Evolutionary conservation across 2,797 vertebrate genomes (phyloP).

Genomic region (Coregonus ussuriensis): DNA sequence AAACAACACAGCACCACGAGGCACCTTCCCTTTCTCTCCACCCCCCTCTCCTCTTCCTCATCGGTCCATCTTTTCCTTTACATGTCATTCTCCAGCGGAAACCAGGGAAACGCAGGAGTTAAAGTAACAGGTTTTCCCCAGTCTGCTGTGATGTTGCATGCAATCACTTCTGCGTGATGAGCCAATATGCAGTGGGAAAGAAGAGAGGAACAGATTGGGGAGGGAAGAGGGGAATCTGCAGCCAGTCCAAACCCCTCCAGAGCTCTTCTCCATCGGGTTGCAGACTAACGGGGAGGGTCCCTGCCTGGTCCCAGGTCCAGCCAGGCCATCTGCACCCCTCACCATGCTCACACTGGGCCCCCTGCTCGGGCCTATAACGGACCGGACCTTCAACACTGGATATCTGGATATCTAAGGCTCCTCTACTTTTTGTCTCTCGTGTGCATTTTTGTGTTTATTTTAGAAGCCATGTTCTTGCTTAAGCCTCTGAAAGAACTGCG

Average conservation of each 20-base stretch:
- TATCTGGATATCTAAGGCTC: conserved; percentile 47
- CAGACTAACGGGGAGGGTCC: conserved; percentile 30
- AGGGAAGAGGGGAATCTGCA: conserved; percentile 37
- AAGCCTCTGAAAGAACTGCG: conserved; percentile 76
- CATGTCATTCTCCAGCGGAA: conserved; percentile 1
- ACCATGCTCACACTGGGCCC: not conserved
- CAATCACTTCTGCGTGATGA: conserved; percentile 63
- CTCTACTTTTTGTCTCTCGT: conserved; percentile 42
- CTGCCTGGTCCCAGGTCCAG: not conserved
- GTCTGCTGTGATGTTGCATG: conserved; percentile 57
- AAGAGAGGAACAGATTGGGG: conserved; percentile 44
- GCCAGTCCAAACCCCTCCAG: conserved; percentile 28
- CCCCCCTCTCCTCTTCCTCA: conserved; percentile 24
- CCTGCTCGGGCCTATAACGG: not conserved
- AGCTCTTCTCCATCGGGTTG: conserved; percentile 63
- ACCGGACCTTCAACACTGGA: conserved; percentile 27
- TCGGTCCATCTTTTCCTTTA: conserved; percentile 29
- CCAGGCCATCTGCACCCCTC: conserved; percentile 16
- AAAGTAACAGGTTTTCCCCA: conserved; percentile 43
- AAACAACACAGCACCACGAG: conserved; percentile 38
- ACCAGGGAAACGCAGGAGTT: conserved; percentile 31
- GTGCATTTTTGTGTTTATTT: conserved; percentile 35
- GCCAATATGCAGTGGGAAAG: conserved; percentile 54
- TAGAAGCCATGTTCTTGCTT: conserved; percentile 79
- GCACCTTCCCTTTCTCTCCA: not conserved